These are phyloP conservation scores for Danionella cerebrum DNA, from an alignment of 2,113 vertebrate genomes.

Conservation along the genomic window DNA sequence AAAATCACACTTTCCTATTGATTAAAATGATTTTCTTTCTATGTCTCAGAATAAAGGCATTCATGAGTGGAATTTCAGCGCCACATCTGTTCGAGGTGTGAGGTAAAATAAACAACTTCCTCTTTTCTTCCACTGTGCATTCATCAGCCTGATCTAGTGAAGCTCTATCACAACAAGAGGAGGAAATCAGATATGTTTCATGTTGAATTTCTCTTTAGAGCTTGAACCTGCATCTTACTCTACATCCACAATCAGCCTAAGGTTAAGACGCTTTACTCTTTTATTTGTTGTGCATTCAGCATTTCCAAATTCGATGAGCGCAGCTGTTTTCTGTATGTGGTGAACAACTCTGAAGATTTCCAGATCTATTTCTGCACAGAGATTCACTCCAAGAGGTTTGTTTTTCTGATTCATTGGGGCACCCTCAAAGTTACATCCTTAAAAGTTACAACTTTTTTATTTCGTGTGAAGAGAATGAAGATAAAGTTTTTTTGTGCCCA, in stretches of 20 bases:
- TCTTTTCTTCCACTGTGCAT: not conserved
- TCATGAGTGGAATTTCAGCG: constrained; percentile 94
- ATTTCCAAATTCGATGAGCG: constrained; percentile 98
- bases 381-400: constrained; percentile 86
- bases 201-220: too few species aligned
- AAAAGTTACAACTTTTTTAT: too few species aligned
- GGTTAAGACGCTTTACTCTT: not conserved
- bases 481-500: too few species aligned
- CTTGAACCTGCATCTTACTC: too few species aligned
- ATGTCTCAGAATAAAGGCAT: constrained; percentile 76
- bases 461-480: too few species aligned
- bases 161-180: too few species aligned
- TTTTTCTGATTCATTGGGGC: too few species aligned
- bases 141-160: too few species aligned
- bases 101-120: constrained; percentile 70
- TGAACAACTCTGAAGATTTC: constrained; percentile 95
- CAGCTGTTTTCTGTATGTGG: constrained; percentile 92
- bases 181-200: too few species aligned
- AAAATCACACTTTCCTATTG: too few species aligned
- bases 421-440: too few species aligned
- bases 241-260: too few species aligned
- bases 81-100: constrained; percentile 82
- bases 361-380: constrained; percentile 98
- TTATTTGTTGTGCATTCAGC: constrained; percentile 55
- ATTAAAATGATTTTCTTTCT: not conserved